phyloP scores from a whole-genome alignment of 1,140 invertebrate genomes.

The Drosophila tsacasi region DNA sequence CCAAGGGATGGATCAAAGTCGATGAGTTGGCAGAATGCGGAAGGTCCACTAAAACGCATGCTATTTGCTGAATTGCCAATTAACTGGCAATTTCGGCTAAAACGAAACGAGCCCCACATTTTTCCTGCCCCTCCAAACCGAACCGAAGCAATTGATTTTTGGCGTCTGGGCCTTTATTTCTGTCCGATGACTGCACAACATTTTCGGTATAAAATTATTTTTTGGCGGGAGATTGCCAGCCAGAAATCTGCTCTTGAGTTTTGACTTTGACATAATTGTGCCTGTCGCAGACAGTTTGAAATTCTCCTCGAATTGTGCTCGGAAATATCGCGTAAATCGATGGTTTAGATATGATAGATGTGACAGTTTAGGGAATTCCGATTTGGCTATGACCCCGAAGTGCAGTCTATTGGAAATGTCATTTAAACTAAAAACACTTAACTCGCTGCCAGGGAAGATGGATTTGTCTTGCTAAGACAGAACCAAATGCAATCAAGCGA shows the following conservation, averaged over 20 bases:
- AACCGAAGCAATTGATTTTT: conserved; percentile 55
- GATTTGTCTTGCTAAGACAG: background rate
- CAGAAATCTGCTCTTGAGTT: conserved; percentile 31
- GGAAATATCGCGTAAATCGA: conserved; percentile 9
- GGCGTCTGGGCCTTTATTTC: conserved; percentile 39
- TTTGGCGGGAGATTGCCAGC: conserved; percentile 20
- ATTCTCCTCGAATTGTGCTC: conserved; percentile 15
- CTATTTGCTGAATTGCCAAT: conserved; percentile 80
- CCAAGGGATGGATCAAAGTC: conserved; percentile 34
- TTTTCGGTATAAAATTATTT: conserved; percentile 64
- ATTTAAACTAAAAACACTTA: conserved; percentile 25
- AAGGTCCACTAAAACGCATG: conserved; percentile 62
- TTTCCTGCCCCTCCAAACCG: background rate
- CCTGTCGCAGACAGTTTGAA: conserved; percentile 59
- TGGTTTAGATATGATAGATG: conserved; percentile 24
- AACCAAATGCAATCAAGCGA: background rate
- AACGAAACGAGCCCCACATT: conserved; percentile 19
- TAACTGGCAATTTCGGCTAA: conserved; percentile 73
- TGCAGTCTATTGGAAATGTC: conserved; percentile 38
- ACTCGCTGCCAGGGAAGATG: background rate
- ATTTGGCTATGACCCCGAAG: conserved; percentile 47
- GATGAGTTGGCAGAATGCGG: conserved; percentile 69
- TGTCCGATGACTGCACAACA: conserved; percentile 49
- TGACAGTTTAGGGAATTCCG: conserved; percentile 10
- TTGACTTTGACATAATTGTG: conserved; percentile 65